Evolutionary conservation across 35 echinoderm and acorn worm genomes (phyloP).

Genomic region (Holothuria glaberrima): DNA sequence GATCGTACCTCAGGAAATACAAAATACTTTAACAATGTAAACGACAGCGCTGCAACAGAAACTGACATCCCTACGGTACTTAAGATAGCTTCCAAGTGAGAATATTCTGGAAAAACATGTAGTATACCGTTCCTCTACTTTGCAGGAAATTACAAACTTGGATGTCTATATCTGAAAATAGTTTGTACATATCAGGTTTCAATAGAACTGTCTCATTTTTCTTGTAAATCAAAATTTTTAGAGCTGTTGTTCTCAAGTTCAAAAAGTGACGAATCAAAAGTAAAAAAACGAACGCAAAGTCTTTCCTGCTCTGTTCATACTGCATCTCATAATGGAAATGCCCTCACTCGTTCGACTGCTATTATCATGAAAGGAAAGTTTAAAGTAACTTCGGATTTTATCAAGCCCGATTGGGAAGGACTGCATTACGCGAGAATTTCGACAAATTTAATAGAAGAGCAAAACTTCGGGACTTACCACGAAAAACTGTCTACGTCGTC

Average conservation of each 20-base stretch:
- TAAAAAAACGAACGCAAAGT: neutral
- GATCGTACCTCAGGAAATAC: neutral
- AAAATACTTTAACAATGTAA: constrained; percentile 19
- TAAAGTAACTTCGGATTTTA: neutral
- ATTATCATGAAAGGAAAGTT: neutral
- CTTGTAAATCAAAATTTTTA: neutral
- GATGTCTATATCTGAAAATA: neutral
- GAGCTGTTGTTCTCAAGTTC: neutral
- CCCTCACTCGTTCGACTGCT: too few species aligned
- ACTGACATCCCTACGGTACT: constrained; percentile 23
- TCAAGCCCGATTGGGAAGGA: neutral
- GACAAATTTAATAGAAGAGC: neutral
- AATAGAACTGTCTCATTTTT: neutral
- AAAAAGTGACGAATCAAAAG: neutral
- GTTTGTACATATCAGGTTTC: neutral
- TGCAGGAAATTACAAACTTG: neutral
- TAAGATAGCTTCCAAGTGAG: neutral
- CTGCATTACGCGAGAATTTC: neutral
- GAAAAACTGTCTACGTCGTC: neutral
- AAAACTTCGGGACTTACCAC: neutral
- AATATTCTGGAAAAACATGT: neutral
- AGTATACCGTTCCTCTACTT: neutral
- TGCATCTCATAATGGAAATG: neutral
- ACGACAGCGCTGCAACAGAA: neutral
- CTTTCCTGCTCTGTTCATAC: neutral